Evolutionary conservation across 2,797 vertebrate genomes (phyloP), one percentile per base, ranked within the genome.

Genomic region (Muraenolepis orangiensis): DNA sequence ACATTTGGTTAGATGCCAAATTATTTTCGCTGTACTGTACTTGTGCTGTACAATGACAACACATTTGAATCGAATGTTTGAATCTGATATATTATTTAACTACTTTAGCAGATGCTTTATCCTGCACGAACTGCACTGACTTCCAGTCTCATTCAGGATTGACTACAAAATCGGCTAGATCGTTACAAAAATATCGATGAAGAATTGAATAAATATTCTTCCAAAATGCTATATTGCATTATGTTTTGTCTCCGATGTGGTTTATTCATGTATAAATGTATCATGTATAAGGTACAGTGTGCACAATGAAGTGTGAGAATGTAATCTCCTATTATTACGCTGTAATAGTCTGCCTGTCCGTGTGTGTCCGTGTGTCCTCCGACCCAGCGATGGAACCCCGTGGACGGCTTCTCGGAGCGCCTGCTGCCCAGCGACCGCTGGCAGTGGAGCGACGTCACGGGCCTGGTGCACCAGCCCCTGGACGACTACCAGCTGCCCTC

Each of bases 361-460:
- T 2, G 18, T n/a, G 61, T n/a, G 36, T 77, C 66, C 69, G 0
- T 75, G 12, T 69, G 31, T 74, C 26, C 46, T 4, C 75, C 66
- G 68, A 79, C 38, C 38, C 89, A 99, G 98, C 94, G 98, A 51
- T 99, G 98, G 98, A 99, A 99, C 89, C 98, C 98, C 0, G 94
- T 99, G 69, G 95, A 96, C 6, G 95, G 98, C 76, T 99, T 98
- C 91, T 98, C 97, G 0, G 96, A 97, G 57, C 95, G 94, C 51
- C 87, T 99, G 76, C 88, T 99, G 81, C 98, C 96, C 0, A 99
- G 97, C 23, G 98, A 99, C 89, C 98, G 98, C 88, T 99, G 98
- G 98, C 94, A 95, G 70, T 99, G 96, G 97, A 99, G 98, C 11
- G 95, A 99, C 73, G 91, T 96, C 86, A 96, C 95, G 0, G 98